A percentile compares a stretch with the other conserved stretches of the same genome.
Evolutionary conservation across 37 sponge, comb jelly and placozoan species (phyloP).

Genomic region (Aphrocallistes beatrix): DNA sequence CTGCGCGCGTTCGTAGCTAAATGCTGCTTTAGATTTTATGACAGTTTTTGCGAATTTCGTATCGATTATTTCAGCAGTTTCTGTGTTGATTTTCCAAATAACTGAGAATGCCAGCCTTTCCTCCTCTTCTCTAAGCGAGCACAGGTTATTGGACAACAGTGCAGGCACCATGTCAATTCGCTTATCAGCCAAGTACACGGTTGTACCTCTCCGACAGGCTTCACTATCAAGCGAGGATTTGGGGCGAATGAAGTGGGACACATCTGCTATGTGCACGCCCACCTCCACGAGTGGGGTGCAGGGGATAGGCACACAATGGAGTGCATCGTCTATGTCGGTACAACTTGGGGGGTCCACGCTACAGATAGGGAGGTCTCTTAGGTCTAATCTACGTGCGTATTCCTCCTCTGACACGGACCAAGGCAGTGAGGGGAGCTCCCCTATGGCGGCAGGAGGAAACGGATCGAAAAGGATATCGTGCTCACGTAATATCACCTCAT

Average conservation of each 20-base stretch:
- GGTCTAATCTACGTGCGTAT: conserved; percentile 35
- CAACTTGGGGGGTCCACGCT: conserved; percentile 98
- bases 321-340: conserved; percentile 99
- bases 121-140: conserved; percentile 74
- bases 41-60: conserved; percentile 65
- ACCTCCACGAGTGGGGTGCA: conserved; percentile 82
- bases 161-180: conserved; percentile 99
- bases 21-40: conserved; percentile 62
- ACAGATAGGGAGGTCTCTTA: conserved; percentile 67
- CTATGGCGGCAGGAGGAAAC: conserved; percentile 67
- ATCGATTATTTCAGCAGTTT: conserved; percentile 48
- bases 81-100: conserved; percentile 78
- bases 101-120: conserved; percentile 85
- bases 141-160: conserved; percentile 86
- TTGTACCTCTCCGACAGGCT: conserved; percentile 81
- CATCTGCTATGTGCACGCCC: conserved; percentile 96
- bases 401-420: conserved; percentile 83
- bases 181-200: conserved; percentile 87
- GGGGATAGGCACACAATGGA: conserved; percentile 61
- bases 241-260: conserved; percentile 88
- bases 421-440: conserved; percentile 69
- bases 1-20: conserved; percentile 91
- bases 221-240: conserved; percentile 78
- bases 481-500: conserved; percentile 84
- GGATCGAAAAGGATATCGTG: conserved; percentile 86